Evolutionary conservation across 2,797 vertebrate genomes (phyloP), one percentile per base, ranked within the genome.

Genomic region (Hoplostethus mediterraneus): DNA sequence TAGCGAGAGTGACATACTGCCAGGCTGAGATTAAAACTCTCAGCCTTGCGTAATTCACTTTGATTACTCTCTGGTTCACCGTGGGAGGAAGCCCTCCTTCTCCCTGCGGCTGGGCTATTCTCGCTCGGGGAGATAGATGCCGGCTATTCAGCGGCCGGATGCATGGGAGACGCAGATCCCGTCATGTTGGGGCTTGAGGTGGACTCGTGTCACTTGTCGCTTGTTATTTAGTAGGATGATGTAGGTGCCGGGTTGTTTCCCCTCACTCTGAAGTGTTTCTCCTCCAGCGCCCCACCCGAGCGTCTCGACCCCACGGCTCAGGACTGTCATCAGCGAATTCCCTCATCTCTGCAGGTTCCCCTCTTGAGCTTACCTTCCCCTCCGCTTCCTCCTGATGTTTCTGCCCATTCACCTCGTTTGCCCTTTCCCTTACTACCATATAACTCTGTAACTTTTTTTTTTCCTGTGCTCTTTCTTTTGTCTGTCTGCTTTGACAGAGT

Each of bases 11-110:
- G 82, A 84, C 75, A 56, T 45, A 40, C 71, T 14, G 66, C 74
- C 74, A 57, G 53, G 48, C 45, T 75, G 44, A 60, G 82, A 87
- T 80, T 81, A 82, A 90, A 84, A 82, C 77, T 63, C 74, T 73
- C 17, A 42, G 66, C 65, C 68, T 77, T 4, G 44, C 59, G 60
- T 77, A 65, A 82, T 80, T 79, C 83, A 77, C 81, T 87, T 80
- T 80, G 77, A 80, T 79, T 71, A 52, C 52, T 62, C 67, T 59
- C 17, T 61, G 52, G 28, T 77, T 10, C 59, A 12, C 25, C 36
- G 53, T 38, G 21, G 10, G 47, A 60, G 42, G 48, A 55, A 25
- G 14, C 6, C 25, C 6, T 13, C 45, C 47, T 44, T 59, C 30
- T 57, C 30, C 45, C 38, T 33, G 51, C 3, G 2, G 67, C n/a